phyloP scores from a whole-genome alignment of 2,888 invertebrate genomes.

The Lissonota sp. region DNA sequence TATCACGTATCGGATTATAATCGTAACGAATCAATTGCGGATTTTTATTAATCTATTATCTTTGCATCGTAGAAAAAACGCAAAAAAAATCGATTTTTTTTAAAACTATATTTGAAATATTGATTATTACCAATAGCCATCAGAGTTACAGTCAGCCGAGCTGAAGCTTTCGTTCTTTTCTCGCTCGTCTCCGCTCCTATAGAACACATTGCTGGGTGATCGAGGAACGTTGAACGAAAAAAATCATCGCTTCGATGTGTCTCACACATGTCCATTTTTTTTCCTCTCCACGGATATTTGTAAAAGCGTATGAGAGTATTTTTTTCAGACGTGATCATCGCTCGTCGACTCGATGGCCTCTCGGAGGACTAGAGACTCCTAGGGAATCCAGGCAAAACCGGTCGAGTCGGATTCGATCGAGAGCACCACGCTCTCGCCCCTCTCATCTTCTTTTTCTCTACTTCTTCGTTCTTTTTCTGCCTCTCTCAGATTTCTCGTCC shows the following conservation, averaged over 20 bases:
- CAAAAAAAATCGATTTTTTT: too few species aligned
- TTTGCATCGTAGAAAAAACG: neutral
- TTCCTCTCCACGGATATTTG: slow-evolving; percentile 37
- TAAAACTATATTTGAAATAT: too few species aligned
- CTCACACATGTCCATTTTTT: slow-evolving; percentile 24
- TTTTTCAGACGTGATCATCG: slow-evolving; percentile 48
- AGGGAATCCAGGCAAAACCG: slow-evolving; percentile 82
- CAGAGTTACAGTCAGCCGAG: too few species aligned
- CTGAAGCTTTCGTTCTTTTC: too few species aligned
- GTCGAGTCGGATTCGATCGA: slow-evolving; percentile 80
- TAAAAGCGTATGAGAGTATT: slow-evolving; percentile 40
- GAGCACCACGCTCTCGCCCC: slow-evolving; percentile 71
- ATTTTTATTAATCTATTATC: neutral
- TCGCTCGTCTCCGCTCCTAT: too few species aligned
- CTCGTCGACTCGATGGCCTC: slow-evolving; percentile 53
- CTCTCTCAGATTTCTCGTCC: slow-evolving; percentile 34
- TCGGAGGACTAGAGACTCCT: slow-evolving; percentile 81
- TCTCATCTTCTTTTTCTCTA: slow-evolving; percentile 28
- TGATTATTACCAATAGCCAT: too few species aligned
- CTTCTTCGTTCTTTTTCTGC: slow-evolving; percentile 37
- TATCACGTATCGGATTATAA: too few species aligned
- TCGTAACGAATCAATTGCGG: too few species aligned
- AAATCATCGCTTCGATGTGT: slow-evolving; percentile 1
- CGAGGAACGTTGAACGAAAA: slow-evolving; percentile 30
- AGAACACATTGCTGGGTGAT: too few species aligned